Percentiles rank a stretch among this genome's conserved stretches.
Evolutionary conservation across 2,113 vertebrate genomes (phyloP).

Genomic region (Oncorhynchus masou): DNA sequence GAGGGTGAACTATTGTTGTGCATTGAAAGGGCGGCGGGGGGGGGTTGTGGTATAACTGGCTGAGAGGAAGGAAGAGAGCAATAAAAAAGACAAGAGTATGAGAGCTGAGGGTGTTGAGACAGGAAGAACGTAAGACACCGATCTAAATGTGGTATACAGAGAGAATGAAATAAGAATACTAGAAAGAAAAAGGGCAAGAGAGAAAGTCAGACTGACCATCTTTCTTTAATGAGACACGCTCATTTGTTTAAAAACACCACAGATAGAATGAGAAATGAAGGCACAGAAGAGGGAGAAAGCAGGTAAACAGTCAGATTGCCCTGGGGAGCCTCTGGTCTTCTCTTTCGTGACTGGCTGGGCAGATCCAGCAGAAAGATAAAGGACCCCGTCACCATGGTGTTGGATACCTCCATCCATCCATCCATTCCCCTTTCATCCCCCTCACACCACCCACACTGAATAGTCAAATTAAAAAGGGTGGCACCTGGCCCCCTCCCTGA

Average conservation of each 20-base stretch:
- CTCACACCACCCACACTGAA: background rate
- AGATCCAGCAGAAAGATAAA: slow-evolving; percentile 58
- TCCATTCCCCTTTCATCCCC: background rate
- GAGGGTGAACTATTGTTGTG: background rate
- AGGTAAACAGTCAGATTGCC: background rate
- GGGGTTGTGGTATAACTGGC: background rate
- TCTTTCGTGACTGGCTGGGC: slow-evolving; percentile 25
- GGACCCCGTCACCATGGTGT: slow-evolving; percentile 53
- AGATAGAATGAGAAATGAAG: background rate
- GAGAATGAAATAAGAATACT: background rate
- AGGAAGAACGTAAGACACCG: background rate
- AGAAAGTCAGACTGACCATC: background rate
- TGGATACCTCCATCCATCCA: slow-evolving; percentile 7
- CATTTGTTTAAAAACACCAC: no score
- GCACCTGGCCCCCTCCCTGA: background rate
- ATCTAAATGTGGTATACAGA: background rate
- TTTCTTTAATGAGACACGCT: no score
- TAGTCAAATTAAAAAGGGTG: background rate
- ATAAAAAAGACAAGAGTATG: background rate
- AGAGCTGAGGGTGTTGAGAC: background rate
- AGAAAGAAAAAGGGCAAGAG: background rate
- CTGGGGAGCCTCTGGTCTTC: slow-evolving; percentile 7
- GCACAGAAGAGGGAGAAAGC: slow-evolving; percentile 4
- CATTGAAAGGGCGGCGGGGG: background rate
- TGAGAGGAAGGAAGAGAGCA: background rate